phyloP scores from a whole-genome alignment of 2,797 vertebrate species.

The Taenioides sp. region DNA sequence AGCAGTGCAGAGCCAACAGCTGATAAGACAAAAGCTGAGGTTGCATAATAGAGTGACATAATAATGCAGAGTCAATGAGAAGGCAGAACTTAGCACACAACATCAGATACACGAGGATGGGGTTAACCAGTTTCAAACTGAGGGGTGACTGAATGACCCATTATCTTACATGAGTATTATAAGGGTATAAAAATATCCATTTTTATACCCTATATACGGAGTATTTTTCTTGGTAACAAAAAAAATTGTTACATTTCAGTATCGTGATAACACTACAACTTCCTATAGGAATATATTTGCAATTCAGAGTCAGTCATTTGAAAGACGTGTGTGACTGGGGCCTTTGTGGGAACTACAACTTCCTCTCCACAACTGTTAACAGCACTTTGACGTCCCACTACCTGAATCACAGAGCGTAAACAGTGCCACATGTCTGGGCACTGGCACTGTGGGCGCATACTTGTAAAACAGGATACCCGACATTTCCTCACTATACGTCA shows the following conservation, averaged over 20 bases:
- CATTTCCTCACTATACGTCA: not conserved
- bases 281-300: slow-evolving; percentile 5
- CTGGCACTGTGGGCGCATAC: not conserved
- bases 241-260: not conserved
- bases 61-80: slow-evolving; percentile 25
- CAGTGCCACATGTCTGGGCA: slow-evolving; percentile 12
- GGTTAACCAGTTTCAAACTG: not conserved
- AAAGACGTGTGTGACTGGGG: slow-evolving; percentile 31
- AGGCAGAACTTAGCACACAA: slow-evolving; percentile 13
- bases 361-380: slow-evolving; percentile 25
- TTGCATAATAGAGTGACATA: slow-evolving; percentile 71
- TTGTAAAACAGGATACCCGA: slow-evolving; percentile 3
- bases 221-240: no score
- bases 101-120: not conserved
- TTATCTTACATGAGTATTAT: not conserved
- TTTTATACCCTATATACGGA: no score
- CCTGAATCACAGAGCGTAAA: slow-evolving; percentile 9
- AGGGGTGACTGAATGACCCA: not conserved
- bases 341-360: slow-evolving; percentile 42
- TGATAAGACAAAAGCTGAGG: slow-evolving; percentile 72
- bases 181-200: no score
- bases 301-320: slow-evolving; percentile 33
- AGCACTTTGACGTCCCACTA: slow-evolving; percentile 15
- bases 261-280: not conserved
- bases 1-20: slow-evolving; percentile 58